Percentiles rank a stretch among this genome's conserved stretches.
Evolutionary conservation across 2,797 vertebrate genomes (phyloP).

Genomic region (Myiotriccus ornatus): DNA sequence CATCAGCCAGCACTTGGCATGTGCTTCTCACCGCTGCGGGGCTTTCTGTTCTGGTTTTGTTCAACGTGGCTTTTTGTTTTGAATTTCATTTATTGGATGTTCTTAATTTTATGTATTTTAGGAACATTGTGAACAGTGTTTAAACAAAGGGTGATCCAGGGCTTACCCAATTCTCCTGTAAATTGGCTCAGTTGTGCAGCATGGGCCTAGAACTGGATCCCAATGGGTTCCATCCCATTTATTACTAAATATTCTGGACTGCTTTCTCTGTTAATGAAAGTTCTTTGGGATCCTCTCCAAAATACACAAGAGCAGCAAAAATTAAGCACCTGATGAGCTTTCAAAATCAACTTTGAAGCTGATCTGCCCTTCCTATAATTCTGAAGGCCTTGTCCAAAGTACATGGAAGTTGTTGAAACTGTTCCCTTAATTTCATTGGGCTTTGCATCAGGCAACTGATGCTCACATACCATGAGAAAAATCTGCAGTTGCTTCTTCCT

Average conservation of each 20-base stretch:
- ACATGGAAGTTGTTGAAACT: neutral
- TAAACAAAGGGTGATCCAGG: conserved; percentile 57
- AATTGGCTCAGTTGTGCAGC: conserved; percentile 14
- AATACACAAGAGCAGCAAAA: neutral
- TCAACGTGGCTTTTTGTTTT: conserved; percentile 59
- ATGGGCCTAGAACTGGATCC: neutral
- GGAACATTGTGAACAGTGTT: conserved; percentile 51
- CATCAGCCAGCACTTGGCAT: conserved; percentile 75
- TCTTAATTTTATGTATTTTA: conserved; percentile 60
- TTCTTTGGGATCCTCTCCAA: neutral
- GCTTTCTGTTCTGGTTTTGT: conserved; percentile 52
- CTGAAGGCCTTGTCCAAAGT: conserved; percentile 15
- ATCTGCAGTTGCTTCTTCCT: neutral
- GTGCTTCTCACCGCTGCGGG: conserved; percentile 59
- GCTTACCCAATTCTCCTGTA: conserved; percentile 5
- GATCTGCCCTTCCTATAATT: neutral
- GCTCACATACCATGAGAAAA: neutral
- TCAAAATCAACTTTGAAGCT: neutral
- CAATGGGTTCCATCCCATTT: neutral
- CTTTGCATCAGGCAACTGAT: neutral
- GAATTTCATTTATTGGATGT: conserved; percentile 68
- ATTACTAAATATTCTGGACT: neutral
- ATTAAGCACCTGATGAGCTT: neutral
- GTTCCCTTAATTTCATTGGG: neutral
- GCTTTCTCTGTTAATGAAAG: neutral